A percentile compares a stretch with the other conserved stretches of the same genome.
These are phyloP conservation scores for Drosophila ohnishii DNA, from an alignment of 1,140 invertebrate species.

Conservation along the genomic window DNA sequence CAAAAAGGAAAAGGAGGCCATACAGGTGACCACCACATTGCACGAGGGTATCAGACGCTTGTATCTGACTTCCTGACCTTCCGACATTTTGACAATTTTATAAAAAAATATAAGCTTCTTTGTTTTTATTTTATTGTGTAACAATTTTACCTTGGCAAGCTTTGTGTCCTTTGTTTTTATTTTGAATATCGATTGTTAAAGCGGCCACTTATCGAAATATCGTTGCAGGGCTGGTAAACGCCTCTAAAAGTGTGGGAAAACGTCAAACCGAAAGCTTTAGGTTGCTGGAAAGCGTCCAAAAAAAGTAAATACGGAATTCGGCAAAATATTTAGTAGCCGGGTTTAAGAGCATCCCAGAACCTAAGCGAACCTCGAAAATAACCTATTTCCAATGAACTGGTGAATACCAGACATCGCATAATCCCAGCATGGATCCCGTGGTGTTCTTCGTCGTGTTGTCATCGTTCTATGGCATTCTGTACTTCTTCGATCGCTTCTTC, in stretches of 20 bases:
- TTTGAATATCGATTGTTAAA: background rate
- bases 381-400: slow-evolving; percentile 14
- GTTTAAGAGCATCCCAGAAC: background rate
- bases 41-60: slow-evolving; percentile 8
- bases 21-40: slow-evolving; percentile 4
- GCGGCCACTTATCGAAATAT: background rate
- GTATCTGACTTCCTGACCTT: slow-evolving; percentile 8
- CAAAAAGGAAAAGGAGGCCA: slow-evolving; percentile 4
- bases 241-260: background rate
- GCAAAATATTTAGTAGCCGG: background rate
- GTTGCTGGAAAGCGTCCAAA: slow-evolving; percentile 2
- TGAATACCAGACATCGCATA: slow-evolving; percentile 6
- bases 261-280: background rate
- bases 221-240: background rate
- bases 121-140: background rate
- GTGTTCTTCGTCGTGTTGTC: slow-evolving; percentile 69
- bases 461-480: slow-evolving; percentile 86
- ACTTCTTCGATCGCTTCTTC: slow-evolving; percentile 89
- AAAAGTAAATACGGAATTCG: slow-evolving; percentile 23
- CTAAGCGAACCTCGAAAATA: background rate
- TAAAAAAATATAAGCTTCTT: background rate
- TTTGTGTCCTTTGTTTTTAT: background rate
- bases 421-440: slow-evolving; percentile 66
- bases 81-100: background rate
- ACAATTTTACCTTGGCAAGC: background rate